phyloP scores from a whole-genome alignment of 64 coral and sea anemone genomes.

The Acropora yongei region DNA sequence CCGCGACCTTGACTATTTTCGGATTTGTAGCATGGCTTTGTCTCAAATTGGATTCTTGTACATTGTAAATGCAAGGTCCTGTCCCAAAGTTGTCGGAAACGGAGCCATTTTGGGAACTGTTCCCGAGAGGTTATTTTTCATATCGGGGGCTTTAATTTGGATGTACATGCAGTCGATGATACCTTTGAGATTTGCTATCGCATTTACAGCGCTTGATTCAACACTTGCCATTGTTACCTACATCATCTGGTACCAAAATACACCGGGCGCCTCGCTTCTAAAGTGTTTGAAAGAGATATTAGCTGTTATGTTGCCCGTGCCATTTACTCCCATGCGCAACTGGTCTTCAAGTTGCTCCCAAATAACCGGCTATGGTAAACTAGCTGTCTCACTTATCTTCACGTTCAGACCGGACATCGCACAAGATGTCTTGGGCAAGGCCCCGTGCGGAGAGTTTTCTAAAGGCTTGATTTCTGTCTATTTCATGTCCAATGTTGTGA shows the following conservation, averaged over 20 bases:
- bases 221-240: constrained; percentile 33
- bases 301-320: neutral
- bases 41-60: constrained; percentile 51
- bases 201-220: neutral
- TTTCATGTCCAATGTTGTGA: constrained; percentile 4
- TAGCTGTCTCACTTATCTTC: constrained; percentile 11
- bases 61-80: constrained; percentile 2
- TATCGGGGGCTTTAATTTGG: neutral
- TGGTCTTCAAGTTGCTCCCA: neutral
- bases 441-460: neutral
- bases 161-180: constrained; percentile 16
- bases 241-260: constrained; percentile 36
- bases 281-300: constrained; percentile 14
- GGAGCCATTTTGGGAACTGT: constrained; percentile 41
- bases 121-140: constrained; percentile 32
- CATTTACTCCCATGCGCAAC: neutral
- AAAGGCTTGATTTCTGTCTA: constrained; percentile 1
- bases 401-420: constrained; percentile 4
- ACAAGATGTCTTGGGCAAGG: constrained; percentile 17
- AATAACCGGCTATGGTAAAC: constrained; percentile 9
- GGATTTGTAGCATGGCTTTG: neutral
- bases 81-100: neutral
- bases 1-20: neutral
- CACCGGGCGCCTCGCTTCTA: constrained; percentile 7
- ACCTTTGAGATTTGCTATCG: neutral